Evolutionary conservation across 2,797 vertebrate species (phyloP).

Genomic region (Protosalanx chinensis): DNA sequence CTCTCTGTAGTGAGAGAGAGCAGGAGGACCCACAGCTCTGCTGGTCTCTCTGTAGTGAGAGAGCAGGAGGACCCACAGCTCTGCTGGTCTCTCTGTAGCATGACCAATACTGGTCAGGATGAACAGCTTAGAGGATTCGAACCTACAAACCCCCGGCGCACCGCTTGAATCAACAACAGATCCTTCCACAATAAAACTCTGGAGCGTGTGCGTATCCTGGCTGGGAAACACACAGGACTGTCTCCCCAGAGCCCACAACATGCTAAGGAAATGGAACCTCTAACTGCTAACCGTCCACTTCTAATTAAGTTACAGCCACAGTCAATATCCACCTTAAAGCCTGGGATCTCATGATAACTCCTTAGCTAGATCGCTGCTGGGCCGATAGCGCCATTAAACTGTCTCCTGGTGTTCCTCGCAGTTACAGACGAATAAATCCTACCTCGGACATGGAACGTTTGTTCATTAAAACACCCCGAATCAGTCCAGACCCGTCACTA

Average conservation of each 20-base stretch:
- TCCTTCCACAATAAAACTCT: no score
- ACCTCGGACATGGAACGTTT: constrained; percentile 10
- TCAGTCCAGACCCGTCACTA: background rate
- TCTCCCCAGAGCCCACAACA: background rate
- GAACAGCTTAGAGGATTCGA: no score
- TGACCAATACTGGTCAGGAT: no score
- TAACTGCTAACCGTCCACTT: background rate
- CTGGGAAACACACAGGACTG: background rate
- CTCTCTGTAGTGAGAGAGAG: no score
- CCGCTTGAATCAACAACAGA: no score
- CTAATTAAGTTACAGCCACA: background rate
- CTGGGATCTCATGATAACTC: background rate
- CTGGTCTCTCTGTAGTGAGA: no score
- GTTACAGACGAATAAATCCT: constrained; percentile 59
- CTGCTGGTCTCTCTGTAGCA: no score
- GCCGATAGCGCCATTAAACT: no score
- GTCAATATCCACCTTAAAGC: background rate
- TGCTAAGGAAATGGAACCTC: constrained; percentile 1
- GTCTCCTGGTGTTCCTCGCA: background rate
- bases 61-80: no score
- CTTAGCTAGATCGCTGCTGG: background rate
- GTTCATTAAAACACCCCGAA: background rate
- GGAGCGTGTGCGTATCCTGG: no score
- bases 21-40: no score
- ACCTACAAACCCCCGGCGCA: no score